A percentile compares a stretch with the other conserved stretches of the same genome.
phyloP scores from a whole-genome alignment of 2,888 invertebrate genomes.

The Ecdyonurus torrentis region DNA sequence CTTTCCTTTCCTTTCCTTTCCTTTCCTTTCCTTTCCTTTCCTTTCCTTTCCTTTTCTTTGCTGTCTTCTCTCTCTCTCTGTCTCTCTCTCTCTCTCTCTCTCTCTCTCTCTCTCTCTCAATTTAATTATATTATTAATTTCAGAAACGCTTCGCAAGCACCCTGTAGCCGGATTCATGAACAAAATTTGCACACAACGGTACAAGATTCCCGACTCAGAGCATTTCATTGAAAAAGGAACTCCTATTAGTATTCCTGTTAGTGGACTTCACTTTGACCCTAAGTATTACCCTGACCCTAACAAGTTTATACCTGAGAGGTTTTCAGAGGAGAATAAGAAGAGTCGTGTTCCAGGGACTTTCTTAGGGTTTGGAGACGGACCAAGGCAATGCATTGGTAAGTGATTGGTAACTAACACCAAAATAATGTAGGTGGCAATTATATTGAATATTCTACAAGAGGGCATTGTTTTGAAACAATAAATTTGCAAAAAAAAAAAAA shows the following conservation, averaged over 20 bases:
- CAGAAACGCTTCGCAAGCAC: conserved; percentile 8
- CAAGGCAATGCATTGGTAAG: conserved; percentile 8
- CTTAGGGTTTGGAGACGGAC: conserved; percentile 4
- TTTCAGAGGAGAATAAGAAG: conserved; percentile 1
- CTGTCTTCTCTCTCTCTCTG: no score
- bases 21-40: no score
- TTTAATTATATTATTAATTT: no score
- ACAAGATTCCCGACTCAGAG: neutral
- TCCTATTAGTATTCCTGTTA: conserved; percentile 3
- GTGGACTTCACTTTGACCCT: conserved; percentile 6
- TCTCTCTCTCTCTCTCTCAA: no score
- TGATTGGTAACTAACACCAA: no score
- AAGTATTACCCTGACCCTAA: conserved; percentile 8
- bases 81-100: no score
- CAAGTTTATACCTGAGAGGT: conserved; percentile 6
- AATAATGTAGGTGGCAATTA: no score
- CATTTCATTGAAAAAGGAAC: conserved; percentile 6
- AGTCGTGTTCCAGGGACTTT: neutral
- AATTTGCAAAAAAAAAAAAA: no score
- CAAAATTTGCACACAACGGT: conserved; percentile 3
- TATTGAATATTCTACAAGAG: no score
- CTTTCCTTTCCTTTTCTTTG: no score
- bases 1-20: no score
- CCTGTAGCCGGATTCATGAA: conserved; percentile 5
- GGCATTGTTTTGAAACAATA: no score